phyloP scores from a whole-genome alignment of 2,888 invertebrate genomes.

The Himalopsyche japonica region DNA sequence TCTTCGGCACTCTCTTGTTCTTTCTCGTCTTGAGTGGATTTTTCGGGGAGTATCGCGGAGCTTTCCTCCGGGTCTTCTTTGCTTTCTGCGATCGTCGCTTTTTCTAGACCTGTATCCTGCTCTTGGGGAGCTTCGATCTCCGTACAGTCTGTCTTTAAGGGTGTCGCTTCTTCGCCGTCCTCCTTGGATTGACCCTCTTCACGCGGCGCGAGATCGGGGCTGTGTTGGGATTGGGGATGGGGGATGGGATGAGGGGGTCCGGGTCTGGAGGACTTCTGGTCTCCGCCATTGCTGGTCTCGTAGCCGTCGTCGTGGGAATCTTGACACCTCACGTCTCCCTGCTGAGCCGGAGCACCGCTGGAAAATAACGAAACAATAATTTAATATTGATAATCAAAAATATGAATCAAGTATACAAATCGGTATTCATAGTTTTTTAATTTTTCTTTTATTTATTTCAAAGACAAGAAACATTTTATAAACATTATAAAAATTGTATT shows the following conservation, averaged over 20 bases:
- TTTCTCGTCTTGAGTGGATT: conserved; percentile 39
- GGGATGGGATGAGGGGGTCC: conserved; percentile 43
- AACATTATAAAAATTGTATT: no score
- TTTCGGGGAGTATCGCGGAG: conserved; percentile 43
- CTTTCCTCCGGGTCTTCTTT: neutral
- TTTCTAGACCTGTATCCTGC: conserved; percentile 13
- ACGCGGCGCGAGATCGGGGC: conserved; percentile 37
- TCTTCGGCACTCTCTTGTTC: conserved; percentile 5
- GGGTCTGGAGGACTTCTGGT: conserved; percentile 45
- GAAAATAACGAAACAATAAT: conserved; percentile 17
- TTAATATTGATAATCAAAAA: no score
- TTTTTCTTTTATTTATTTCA: no score
- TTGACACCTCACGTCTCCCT: conserved; percentile 59
- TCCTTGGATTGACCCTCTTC: conserved; percentile 15
- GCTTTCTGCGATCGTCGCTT: conserved; percentile 44
- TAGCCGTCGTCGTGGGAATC: conserved; percentile 89
- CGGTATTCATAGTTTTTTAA: no score
- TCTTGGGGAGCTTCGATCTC: neutral
- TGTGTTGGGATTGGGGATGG: conserved; percentile 9
- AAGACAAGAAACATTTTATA: no score
- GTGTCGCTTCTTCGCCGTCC: conserved; percentile 45
- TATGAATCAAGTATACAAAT: no score
- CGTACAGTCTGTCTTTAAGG: neutral
- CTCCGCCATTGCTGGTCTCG: conserved; percentile 78
- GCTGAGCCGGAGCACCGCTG: conserved; percentile 50